Base-by-base conservation (phyloP, 2,888 invertebrate genomes). In the Lasioglossum marginatum region DNA sequence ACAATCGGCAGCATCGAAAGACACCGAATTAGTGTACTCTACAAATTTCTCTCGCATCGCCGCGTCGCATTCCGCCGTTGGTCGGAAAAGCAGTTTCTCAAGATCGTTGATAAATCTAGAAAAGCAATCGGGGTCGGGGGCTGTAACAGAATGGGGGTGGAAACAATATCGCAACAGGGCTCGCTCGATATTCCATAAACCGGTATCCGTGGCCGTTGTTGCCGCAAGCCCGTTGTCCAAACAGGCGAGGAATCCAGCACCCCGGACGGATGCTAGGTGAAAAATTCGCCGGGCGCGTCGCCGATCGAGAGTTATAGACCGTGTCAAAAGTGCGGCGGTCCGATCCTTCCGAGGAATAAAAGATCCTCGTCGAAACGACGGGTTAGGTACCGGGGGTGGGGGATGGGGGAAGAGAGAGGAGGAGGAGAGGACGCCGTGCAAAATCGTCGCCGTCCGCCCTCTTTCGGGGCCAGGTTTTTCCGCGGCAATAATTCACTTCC, bases 401-500 rank as follows among this genome's bases (percentile, higher is more conserved):
- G 3, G 52, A 0, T 0, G 23, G 10, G 23, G 8, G 48, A 4
- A 2, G 16, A 4, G 16, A 1, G 45, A 2, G 3, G 52, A 23
- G 10, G 52, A n/a, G 10, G n/a, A 23, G 23, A 52, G 52, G 52
- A 52, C 52, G 52, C n/a, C 80, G 43, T 75, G 74, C 70, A 75
- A 74, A 85, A 83, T 80, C 70, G 74, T 83, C 73, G 73, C 73
- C 52, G 73, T 31, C 31, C n/a, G 12, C 45, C 19, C 34, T 8
- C 27, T 37, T 43, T 79, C 87, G 91, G 27, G 89, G 91, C 66
- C 52, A 52, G 52, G 52, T 92, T 92, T 92, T 91, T 92, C 92
- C 90, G 82, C 83, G 89, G 88, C 91, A 92, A 94, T 94, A 93
- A 93, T 94, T 94, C 93, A 94, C 93, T 93, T 94, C 92, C 93